These are phyloP conservation scores for Furcula furcula DNA, from an alignment of 2,888 invertebrate species.

Conservation along the genomic window DNA sequence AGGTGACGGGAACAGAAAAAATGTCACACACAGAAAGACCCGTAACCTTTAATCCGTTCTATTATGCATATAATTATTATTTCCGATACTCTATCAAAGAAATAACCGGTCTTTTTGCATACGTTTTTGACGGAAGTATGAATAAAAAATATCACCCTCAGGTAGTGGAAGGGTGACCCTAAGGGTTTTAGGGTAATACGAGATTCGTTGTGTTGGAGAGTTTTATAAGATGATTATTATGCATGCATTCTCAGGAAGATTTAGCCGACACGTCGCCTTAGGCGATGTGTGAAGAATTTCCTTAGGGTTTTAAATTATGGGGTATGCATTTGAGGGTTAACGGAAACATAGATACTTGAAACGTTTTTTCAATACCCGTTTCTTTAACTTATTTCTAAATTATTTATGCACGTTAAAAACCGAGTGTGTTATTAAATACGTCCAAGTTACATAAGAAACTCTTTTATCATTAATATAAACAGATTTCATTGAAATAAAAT, in stretches of 20 bases:
- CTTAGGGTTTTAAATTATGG: conserved; percentile 50
- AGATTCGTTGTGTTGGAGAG: conserved; percentile 57
- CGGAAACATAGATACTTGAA: conserved; percentile 42
- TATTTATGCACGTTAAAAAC: no score
- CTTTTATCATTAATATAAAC: no score
- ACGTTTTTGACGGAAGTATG: conserved; percentile 76
- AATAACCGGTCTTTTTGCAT: conserved; percentile 78
- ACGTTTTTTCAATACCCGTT: no score
- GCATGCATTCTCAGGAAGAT: conserved; percentile 79
- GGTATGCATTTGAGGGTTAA: conserved; percentile 49
- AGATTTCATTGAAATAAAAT: no score
- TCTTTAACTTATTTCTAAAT: no score
- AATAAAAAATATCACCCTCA: conserved; percentile 79
- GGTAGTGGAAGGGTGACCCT: conserved; percentile 71
- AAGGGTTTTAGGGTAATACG: conserved; percentile 66
- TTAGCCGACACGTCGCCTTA: conserved; percentile 53
- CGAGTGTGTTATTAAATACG: no score
- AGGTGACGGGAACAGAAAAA: conserved; percentile 74
- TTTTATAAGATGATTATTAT: conserved; percentile 71
- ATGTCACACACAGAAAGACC: conserved; percentile 61
- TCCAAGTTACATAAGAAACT: no score
- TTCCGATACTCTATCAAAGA: conserved; percentile 78
- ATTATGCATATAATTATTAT: conserved; percentile 82
- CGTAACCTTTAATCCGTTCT: conserved; percentile 74
- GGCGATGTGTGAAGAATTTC: conserved; percentile 63